Conservation (phyloP, 2,888 invertebrate species). For the Drosophila cracens region DNA sequence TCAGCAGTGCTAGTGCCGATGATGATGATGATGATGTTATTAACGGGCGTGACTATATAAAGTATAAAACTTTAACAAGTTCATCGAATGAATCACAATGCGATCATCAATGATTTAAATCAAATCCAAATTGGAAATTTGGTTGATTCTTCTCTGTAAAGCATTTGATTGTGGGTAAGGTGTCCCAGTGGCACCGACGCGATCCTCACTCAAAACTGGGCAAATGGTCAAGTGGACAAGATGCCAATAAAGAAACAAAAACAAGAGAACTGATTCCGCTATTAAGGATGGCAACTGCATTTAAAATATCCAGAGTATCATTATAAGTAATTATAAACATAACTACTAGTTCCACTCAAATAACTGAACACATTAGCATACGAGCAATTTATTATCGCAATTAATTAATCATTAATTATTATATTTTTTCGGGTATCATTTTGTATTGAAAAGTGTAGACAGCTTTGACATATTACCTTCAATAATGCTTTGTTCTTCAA, state of each 20-base stretch:
- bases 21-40: slow-evolving; percentile 35
- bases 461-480: slow-evolving; percentile 54
- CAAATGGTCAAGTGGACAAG: slow-evolving; percentile 14
- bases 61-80: slow-evolving; percentile 55
- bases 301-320: not conserved
- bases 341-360: slow-evolving; percentile 15
- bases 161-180: slow-evolving; percentile 3
- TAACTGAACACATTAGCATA: not conserved
- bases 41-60: slow-evolving; percentile 67
- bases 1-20: slow-evolving; percentile 49
- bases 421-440: slow-evolving; percentile 35
- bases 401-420: slow-evolving; percentile 60
- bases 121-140: slow-evolving; percentile 27
- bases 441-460: slow-evolving; percentile 66
- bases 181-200: slow-evolving; percentile 4
- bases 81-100: slow-evolving; percentile 40
- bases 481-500: slow-evolving; percentile 16
- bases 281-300: not conserved
- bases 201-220: not conserved
- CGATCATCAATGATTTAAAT: slow-evolving; percentile 24
- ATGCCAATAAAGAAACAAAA: not conserved
- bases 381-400: slow-evolving; percentile 58
- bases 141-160: slow-evolving; percentile 3
- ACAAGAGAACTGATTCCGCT: slow-evolving; percentile 10
- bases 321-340: not conserved